A percentile compares a stretch with the other conserved stretches of the same genome.
These are phyloP conservation scores for Bucco capensis DNA, from an alignment of 2,113 vertebrate genomes.

Conservation along the genomic window DNA sequence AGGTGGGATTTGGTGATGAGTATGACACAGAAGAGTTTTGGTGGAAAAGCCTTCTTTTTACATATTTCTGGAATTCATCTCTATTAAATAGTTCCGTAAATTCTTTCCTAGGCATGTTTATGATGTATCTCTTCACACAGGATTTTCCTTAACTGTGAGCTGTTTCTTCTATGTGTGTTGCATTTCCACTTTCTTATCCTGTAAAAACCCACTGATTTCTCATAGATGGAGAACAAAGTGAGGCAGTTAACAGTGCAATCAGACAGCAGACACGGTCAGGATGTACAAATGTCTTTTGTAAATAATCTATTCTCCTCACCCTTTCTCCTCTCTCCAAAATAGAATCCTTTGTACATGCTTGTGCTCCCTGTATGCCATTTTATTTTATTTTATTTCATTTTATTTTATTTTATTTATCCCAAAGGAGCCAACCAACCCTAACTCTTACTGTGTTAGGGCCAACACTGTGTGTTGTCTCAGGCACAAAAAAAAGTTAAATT, in stretches of 20 bases:
- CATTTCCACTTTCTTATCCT: background rate
- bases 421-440: background rate
- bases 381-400: background rate
- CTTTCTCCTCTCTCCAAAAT: background rate
- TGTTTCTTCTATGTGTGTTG: background rate
- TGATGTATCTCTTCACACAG: background rate
- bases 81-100: background rate
- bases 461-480: background rate
- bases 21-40: background rate
- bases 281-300: background rate
- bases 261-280: background rate
- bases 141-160: background rate
- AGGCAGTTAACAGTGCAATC: background rate
- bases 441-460: background rate
- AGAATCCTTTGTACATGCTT: background rate
- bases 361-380: background rate
- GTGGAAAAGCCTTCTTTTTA: background rate
- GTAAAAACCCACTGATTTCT: background rate
- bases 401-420: background rate
- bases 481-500: background rate
- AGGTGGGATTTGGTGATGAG: background rate
- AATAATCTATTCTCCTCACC: background rate
- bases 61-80: background rate
- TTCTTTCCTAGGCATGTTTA: background rate
- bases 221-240: background rate